Conservation (phyloP, 2,113 vertebrate genomes). For the Anseranas semipalmata region DNA sequence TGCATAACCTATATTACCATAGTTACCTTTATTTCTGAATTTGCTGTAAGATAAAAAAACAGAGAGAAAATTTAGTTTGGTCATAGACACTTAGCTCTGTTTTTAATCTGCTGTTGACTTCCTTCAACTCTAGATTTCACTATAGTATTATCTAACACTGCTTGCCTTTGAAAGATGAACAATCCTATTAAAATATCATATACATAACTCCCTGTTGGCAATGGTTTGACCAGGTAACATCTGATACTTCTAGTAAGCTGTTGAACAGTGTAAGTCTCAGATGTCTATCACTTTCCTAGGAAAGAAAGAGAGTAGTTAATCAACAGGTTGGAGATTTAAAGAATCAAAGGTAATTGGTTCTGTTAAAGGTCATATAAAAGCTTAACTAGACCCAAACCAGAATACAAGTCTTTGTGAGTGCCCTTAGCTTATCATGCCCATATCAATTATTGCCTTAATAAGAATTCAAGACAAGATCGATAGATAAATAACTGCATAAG, state of each 20-base stretch:
- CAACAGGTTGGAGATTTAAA: neutral
- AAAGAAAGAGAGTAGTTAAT: neutral
- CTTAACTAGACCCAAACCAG: neutral
- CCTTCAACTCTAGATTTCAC: neutral
- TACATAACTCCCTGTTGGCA: neutral
- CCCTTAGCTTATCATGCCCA: neutral
- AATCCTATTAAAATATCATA: neutral
- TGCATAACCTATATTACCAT: neutral
- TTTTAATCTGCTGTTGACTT: neutral
- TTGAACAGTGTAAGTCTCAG: neutral
- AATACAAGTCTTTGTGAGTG: neutral
- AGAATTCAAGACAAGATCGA: neutral
- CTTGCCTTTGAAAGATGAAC: neutral
- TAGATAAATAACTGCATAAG: neutral
- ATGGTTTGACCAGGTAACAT: neutral
- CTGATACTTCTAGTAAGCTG: neutral
- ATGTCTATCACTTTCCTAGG: neutral
- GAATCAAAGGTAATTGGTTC: neutral
- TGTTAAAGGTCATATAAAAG: neutral
- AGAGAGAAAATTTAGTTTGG: neutral
- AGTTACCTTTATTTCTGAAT: neutral
- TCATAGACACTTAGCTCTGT: accelerated
- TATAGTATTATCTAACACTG: neutral
- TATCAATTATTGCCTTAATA: neutral
- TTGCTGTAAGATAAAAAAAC: neutral